A percentile compares a stretch with the other conserved stretches of the same genome.
Evolutionary conservation across 2,113 vertebrate species (phyloP).

Genomic region (Nettapus auritus): DNA sequence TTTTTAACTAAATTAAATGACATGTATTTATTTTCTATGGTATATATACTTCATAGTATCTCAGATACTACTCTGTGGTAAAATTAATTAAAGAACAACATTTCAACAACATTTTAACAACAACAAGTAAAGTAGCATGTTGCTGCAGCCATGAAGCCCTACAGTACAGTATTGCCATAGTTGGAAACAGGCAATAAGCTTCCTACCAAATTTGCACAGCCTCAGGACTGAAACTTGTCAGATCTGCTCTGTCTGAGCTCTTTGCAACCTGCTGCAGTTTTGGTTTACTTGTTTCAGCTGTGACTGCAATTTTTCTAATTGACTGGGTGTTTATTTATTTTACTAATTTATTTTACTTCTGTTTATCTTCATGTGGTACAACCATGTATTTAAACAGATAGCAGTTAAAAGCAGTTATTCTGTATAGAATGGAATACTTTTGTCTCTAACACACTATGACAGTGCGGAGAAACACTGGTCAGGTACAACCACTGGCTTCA

Average conservation of each 20-base stretch:
- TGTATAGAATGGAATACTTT: fast-evolving
- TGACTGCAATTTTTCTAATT: background rate
- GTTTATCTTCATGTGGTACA: background rate
- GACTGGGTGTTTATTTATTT: background rate
- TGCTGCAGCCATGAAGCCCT: background rate
- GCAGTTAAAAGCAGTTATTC: background rate
- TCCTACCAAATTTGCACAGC: fast-evolving
- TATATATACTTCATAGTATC: background rate
- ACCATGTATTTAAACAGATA: background rate
- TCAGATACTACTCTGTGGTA: background rate
- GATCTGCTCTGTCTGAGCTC: background rate
- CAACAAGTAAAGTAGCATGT: background rate
- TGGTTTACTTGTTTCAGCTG: background rate
- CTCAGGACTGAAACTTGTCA: background rate
- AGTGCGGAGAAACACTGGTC: background rate
- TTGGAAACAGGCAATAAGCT: background rate
- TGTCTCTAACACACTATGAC: fast-evolving
- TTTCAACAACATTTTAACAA: background rate
- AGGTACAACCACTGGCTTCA: background rate
- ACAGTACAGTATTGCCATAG: background rate
- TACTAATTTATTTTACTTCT: background rate
- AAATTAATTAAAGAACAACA: background rate
- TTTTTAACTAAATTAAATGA: background rate
- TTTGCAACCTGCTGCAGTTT: background rate
- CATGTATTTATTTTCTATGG: background rate